Percentiles rank a stretch among this genome's conserved stretches.
These are phyloP conservation scores for Lutjanus erythropterus DNA, from an alignment of 2,113 vertebrate genomes.

Conservation along the genomic window DNA sequence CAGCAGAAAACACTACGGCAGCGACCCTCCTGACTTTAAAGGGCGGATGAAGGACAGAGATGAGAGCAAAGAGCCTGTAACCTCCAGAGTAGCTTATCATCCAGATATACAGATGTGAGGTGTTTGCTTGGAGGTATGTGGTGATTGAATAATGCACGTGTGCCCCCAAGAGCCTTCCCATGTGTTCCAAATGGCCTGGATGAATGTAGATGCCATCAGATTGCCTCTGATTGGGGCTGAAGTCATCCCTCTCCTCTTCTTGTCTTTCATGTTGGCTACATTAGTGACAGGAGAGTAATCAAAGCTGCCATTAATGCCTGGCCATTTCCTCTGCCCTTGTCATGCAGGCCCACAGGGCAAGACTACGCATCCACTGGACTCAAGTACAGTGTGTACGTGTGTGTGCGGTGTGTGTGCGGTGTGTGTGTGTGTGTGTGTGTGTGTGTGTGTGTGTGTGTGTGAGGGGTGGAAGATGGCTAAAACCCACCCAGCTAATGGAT, in stretches of 20 bases:
- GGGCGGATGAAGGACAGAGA: constrained; percentile 26
- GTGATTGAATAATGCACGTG: constrained; percentile 11
- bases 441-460: neutral
- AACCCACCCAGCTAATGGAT: constrained; percentile 77
- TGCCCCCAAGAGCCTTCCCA: constrained; percentile 1
- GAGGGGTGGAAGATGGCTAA: neutral
- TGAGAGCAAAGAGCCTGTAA: constrained; percentile 38
- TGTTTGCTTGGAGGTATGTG: neutral
- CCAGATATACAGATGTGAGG: neutral
- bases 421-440: constrained; percentile 12
- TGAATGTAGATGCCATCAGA: constrained; percentile 66
- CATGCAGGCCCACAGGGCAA: constrained; percentile 69
- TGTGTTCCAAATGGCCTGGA: constrained; percentile 52
- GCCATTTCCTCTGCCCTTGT: constrained; percentile 78
- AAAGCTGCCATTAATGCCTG: constrained; percentile 78
- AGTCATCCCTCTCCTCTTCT: constrained; percentile 69
- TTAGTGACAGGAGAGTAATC: constrained; percentile 82
- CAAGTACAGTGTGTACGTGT: constrained; percentile 23
- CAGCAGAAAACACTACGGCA: constrained; percentile 35
- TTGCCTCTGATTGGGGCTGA: constrained; percentile 59
- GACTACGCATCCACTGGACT: constrained; percentile 45
- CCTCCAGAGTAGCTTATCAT: constrained; percentile 1
- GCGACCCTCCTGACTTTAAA: neutral
- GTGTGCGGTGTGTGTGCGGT: constrained; percentile 12
- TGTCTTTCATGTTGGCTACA: constrained; percentile 80